These are phyloP conservation scores for Coreoperca whiteheadi DNA, from an alignment of 2,113 vertebrate species.

Conservation along the genomic window DNA sequence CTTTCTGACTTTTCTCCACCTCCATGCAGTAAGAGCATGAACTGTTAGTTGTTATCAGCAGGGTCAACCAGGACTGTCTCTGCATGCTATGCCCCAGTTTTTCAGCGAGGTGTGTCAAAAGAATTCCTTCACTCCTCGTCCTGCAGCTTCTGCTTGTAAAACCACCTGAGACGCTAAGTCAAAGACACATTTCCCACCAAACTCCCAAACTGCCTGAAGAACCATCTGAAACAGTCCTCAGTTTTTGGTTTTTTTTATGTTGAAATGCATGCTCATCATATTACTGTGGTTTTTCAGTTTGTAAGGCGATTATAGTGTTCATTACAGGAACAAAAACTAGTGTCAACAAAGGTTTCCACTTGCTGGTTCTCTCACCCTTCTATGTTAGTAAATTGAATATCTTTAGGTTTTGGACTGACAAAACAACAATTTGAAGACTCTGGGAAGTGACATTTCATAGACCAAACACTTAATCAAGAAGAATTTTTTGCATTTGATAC, in stretches of 20 bases:
- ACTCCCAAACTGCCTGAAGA: neutral
- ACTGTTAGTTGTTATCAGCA: neutral
- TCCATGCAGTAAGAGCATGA: neutral
- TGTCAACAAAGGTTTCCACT: neutral
- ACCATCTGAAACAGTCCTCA: neutral
- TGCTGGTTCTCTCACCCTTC: neutral
- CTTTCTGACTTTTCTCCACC: neutral
- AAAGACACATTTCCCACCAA: neutral
- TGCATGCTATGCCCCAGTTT: neutral
- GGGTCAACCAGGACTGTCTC: neutral
- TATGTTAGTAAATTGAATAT: neutral
- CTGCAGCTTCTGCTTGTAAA: constrained; percentile 4
- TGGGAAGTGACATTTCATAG: neutral
- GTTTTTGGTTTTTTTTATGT: no score
- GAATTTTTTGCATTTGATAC: neutral
- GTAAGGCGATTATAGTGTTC: neutral
- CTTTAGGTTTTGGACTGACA: neutral
- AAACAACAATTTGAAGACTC: neutral
- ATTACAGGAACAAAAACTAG: neutral
- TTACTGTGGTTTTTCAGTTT: neutral
- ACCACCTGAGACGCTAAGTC: neutral
- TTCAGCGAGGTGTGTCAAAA: neutral
- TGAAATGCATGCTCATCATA: neutral
- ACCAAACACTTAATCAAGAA: neutral
- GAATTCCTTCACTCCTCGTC: constrained; percentile 20